Evolutionary conservation across 1,140 invertebrate species (phyloP).

Genomic region (Oppia nitens): DNA sequence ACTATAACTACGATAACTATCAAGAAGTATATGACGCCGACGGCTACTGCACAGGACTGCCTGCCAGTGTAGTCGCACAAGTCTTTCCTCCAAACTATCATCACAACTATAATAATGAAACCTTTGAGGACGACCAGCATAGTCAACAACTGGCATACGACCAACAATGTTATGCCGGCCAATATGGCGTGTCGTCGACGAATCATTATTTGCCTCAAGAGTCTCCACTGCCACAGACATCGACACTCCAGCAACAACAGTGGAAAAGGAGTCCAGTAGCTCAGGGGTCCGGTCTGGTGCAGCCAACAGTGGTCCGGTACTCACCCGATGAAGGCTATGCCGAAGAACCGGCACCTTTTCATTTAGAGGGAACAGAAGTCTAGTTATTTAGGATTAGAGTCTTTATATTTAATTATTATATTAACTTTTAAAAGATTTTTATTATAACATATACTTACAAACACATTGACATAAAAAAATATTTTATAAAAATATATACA

Average conservation of each 20-base stretch:
- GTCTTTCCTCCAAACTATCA: background rate
- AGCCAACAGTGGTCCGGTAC: slow-evolving; percentile 46
- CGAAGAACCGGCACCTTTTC: slow-evolving; percentile 39
- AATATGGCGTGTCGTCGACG: background rate
- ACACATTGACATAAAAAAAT: no score
- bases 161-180: background rate
- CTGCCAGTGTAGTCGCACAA: background rate
- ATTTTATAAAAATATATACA: no score
- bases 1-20: background rate
- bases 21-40: background rate
- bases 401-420: no score
- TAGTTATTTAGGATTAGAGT: no score
- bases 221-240: background rate
- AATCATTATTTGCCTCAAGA: slow-evolving; percentile 4
- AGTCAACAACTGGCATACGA: background rate
- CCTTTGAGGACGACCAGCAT: background rate
- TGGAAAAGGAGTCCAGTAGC: background rate
- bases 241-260: background rate
- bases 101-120: background rate
- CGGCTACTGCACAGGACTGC: background rate
- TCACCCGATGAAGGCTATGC: slow-evolving; percentile 77
- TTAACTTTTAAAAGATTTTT: no score
- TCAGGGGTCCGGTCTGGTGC: no score
- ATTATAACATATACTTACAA: no score
- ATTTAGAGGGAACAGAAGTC: slow-evolving; percentile 62